Conservation (phyloP, 2,113 vertebrate species). For the Alectura lathami region DNA sequence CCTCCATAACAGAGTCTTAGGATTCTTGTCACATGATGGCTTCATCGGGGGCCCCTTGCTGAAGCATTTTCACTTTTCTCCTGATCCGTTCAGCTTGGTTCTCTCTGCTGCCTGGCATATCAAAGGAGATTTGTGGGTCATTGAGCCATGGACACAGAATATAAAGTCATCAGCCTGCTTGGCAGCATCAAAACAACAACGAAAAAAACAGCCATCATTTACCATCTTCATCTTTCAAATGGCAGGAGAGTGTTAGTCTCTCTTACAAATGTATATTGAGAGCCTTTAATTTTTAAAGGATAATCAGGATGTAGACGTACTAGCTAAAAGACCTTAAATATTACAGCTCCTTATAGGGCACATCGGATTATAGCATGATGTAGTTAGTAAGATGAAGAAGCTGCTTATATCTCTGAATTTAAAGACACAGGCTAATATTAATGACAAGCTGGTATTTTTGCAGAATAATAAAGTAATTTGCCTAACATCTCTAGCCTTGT, state of each 20-base stretch:
- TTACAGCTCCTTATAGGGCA: conserved; percentile 33
- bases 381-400: conserved; percentile 35
- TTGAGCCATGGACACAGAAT: conserved; percentile 87
- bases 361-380: conserved; percentile 39
- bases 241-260: conserved; percentile 34
- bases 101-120: conserved; percentile 92
- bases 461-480: conserved; percentile 53
- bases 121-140: conserved; percentile 98
- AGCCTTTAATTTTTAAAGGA: conserved; percentile 68
- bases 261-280: conserved; percentile 47
- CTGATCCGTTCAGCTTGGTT: conserved; percentile 86
- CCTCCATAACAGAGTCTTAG: conserved; percentile 71
- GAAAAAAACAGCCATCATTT: conserved; percentile 24
- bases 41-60: conserved; percentile 83
- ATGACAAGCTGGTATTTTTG: conserved; percentile 31
- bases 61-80: conserved; percentile 69
- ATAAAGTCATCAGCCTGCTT: conserved; percentile 91
- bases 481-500: conserved; percentile 33
- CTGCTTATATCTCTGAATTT: conserved; percentile 28
- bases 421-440: conserved; percentile 45
- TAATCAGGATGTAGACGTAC: conserved; percentile 64
- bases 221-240: conserved; percentile 56
- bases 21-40: conserved; percentile 95
- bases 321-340: conserved; percentile 59
- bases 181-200: conserved; percentile 75